Evolutionary conservation across 2,797 vertebrate genomes (phyloP).

Genomic region (Phylloscopus collybita): DNA sequence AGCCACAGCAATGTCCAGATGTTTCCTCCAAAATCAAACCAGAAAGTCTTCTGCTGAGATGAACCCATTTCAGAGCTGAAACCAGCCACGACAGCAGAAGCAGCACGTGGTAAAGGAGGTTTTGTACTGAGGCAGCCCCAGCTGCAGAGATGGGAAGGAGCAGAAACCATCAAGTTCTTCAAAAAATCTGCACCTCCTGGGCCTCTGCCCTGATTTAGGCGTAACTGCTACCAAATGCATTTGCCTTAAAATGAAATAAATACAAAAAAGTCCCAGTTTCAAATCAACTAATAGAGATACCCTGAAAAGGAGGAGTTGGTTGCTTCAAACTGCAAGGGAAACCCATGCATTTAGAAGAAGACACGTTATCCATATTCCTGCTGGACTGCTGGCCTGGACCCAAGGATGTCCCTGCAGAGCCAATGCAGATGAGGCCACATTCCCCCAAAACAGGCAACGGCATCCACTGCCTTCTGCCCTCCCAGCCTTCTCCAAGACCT

Average conservation of each 20-base stretch:
- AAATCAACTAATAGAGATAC: not conserved
- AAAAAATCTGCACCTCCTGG: not conserved
- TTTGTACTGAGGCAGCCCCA: not conserved
- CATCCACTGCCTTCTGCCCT: fast-evolving
- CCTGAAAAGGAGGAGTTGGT: not conserved
- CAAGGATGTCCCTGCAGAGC: not conserved
- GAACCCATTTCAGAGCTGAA: not conserved
- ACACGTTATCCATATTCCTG: fast-evolving
- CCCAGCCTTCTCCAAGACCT: not conserved
- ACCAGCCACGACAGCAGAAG: not conserved
- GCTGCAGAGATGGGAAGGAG: not conserved
- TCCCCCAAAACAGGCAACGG: not conserved
- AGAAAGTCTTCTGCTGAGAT: not conserved
- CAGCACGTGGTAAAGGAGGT: not conserved
- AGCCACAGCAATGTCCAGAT: not conserved
- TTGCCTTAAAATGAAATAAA: not conserved
- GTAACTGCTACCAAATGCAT: not conserved
- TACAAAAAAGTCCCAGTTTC: not conserved
- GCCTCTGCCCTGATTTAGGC: not conserved
- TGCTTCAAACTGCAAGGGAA: not conserved
- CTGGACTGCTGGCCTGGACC: not conserved
- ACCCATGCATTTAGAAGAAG: not conserved
- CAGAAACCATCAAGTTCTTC: not conserved
- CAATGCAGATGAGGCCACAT: fast-evolving
- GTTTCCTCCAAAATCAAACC: not conserved